Conservation (phyloP, 2,113 vertebrate genomes). For the Euleptes europaea region DNA sequence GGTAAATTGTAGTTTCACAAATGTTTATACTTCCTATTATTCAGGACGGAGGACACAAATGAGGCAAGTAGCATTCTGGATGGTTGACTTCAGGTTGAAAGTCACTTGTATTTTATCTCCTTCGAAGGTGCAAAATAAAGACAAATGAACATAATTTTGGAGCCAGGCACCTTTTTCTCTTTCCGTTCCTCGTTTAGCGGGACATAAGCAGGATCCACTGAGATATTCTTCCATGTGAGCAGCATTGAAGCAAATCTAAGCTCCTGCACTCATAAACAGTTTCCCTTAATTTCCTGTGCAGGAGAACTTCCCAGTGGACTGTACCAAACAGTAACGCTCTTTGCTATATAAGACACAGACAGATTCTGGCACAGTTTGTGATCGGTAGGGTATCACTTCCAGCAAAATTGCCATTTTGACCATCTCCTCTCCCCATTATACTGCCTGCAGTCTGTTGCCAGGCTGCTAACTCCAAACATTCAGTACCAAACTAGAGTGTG, state of each 20-base stretch:
- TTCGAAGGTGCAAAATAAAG: not conserved
- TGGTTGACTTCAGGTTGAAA: not conserved
- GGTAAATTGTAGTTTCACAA: not conserved
- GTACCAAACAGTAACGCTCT: not conserved
- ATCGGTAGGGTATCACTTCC: not conserved
- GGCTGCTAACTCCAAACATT: not conserved
- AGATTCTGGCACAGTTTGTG: not conserved
- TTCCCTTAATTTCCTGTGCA: not conserved
- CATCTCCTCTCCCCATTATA: not conserved
- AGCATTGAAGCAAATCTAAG: not conserved
- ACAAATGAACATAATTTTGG: not conserved
- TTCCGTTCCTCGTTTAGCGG: not conserved
- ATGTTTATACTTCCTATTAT: not conserved
- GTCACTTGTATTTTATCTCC: constrained; percentile 13
- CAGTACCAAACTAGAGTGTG: not conserved
- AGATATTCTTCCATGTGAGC: not conserved
- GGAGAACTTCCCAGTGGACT: not conserved
- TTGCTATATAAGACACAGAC: not conserved
- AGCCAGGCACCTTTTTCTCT: not conserved
- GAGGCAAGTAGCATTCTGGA: constrained; percentile 10
- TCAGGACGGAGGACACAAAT: not conserved
- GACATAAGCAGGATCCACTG: not conserved
- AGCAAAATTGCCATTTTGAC: not conserved
- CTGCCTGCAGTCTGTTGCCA: not conserved
- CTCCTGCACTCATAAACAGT: not conserved